These are phyloP conservation scores for Phalanger gymnotis DNA, from an alignment of 2,797 vertebrate genomes.

Conservation along the genomic window DNA sequence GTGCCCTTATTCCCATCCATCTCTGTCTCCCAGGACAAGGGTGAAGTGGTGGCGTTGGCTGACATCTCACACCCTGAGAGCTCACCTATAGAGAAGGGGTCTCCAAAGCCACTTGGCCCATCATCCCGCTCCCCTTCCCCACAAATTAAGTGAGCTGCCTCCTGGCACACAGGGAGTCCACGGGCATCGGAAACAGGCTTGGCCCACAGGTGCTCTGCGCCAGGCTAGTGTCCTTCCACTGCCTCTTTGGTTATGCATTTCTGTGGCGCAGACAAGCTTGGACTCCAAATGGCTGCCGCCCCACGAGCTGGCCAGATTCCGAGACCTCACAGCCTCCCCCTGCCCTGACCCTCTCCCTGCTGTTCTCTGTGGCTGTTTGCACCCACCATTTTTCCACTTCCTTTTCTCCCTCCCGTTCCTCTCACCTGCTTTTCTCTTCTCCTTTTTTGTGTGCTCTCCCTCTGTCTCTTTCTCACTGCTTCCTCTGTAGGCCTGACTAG, in stretches of 20 bases:
- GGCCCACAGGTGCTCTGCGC: neutral
- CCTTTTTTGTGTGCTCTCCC: neutral
- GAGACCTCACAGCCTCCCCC: no score
- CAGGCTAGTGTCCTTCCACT: neutral
- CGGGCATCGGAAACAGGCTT: neutral
- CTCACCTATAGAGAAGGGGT: neutral
- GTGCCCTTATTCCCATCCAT: no score
- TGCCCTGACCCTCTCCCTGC: neutral
- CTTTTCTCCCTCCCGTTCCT: neutral
- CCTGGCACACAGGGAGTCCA: neutral
- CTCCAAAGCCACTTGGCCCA: neutral
- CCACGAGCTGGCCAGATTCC: neutral
- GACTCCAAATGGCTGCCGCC: neutral
- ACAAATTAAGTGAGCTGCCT: neutral
- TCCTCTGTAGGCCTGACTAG: conserved; percentile 8
- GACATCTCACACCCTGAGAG: neutral
- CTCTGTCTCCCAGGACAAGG: neutral
- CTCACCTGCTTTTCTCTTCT: neutral
- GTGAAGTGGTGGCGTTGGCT: neutral
- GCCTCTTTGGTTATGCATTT: neutral
- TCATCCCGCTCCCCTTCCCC: neutral
- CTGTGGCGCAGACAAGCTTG: neutral
- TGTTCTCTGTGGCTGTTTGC: neutral
- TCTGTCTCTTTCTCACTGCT: conserved; percentile 22
- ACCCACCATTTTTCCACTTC: neutral